These are phyloP conservation scores for Oreotrochilus melanogaster DNA, from an alignment of 2,113 vertebrate genomes.

Conservation along the genomic window DNA sequence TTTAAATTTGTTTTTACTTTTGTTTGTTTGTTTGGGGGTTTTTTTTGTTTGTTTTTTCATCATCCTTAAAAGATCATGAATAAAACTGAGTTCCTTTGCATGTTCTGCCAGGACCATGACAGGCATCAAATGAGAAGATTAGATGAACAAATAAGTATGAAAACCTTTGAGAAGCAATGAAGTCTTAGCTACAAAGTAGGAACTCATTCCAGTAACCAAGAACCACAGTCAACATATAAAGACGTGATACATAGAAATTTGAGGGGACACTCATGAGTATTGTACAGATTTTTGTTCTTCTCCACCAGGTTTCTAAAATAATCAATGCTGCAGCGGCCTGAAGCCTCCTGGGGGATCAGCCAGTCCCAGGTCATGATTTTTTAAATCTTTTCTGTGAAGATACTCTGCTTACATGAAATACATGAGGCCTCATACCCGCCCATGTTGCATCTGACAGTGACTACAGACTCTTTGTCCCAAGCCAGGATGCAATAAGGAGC, in stretches of 20 bases:
- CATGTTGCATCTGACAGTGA: background rate
- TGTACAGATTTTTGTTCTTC: background rate
- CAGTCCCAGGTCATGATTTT: background rate
- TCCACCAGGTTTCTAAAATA: background rate
- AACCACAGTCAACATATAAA: background rate
- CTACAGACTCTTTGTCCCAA: background rate
- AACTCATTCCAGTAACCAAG: background rate
- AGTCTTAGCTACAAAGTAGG: background rate
- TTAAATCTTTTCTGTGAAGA: background rate
- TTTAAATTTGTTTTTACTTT: background rate
- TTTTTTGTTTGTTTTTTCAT: background rate
- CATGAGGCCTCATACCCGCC: fast-evolving
- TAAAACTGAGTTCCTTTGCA: background rate
- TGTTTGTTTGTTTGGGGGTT: background rate
- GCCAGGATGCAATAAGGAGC: background rate
- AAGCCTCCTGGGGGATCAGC: background rate
- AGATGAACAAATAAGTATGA: background rate
- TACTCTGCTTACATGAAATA: background rate
- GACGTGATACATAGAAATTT: background rate
- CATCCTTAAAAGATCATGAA: background rate
- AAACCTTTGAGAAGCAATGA: background rate
- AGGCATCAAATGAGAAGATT: background rate
- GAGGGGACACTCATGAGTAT: background rate
- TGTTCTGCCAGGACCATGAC: background rate
- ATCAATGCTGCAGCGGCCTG: background rate